phyloP scores from a whole-genome alignment of 2,113 vertebrate genomes.

The Notothenia rossii region DNA sequence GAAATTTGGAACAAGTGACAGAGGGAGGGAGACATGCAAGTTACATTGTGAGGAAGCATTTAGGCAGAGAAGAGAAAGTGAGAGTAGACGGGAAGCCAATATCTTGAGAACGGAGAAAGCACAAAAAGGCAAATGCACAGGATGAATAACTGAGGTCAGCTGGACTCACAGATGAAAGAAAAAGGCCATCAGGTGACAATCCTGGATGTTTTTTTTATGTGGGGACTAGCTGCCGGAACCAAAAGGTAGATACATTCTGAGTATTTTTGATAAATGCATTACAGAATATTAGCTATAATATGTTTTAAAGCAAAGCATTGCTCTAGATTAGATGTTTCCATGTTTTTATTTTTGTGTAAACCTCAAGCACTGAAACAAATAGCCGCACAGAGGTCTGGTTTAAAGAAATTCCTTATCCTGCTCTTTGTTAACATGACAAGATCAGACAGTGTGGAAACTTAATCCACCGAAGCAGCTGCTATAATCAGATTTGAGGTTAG shows the following conservation, averaged over 20 bases:
- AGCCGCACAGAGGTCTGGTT: neutral
- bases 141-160: neutral
- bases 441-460: constrained; percentile 14
- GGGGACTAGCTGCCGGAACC: constrained; percentile 12
- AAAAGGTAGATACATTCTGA: constrained; percentile 40
- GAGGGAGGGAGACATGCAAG: constrained; percentile 45
- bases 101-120: constrained; percentile 13
- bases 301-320: neutral
- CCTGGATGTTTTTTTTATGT: constrained; percentile 17
- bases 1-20: constrained; percentile 35
- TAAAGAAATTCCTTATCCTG: neutral
- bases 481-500: constrained; percentile 25
- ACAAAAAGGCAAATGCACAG: neutral
- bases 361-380: neutral
- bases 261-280: neutral
- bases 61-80: constrained; percentile 40
- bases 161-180: neutral
- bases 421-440: neutral
- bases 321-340: neutral
- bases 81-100: constrained; percentile 21
- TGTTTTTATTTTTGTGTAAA: neutral
- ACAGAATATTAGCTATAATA: neutral
- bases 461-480: constrained; percentile 23
- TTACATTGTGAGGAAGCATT: constrained; percentile 50
- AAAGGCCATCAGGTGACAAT: neutral